phyloP scores from a whole-genome alignment of 2,888 invertebrate genomes.

The Metallyticus violacea region DNA sequence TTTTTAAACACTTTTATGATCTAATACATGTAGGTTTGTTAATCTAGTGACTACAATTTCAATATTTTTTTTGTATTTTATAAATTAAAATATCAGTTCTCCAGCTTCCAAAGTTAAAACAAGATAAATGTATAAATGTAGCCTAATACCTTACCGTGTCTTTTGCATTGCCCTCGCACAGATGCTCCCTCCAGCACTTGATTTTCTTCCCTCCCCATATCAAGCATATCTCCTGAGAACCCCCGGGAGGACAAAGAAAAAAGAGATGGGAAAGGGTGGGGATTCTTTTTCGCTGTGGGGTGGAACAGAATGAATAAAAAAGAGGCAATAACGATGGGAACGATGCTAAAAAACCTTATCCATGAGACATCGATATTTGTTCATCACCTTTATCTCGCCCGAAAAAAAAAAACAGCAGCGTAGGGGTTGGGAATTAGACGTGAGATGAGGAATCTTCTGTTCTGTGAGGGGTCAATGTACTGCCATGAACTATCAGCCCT shows the following conservation, averaged over 20 bases:
- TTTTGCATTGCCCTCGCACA: background rate
- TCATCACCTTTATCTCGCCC: slow-evolving; percentile 2
- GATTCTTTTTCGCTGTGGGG: background rate
- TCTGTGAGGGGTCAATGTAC: background rate
- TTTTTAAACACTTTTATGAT: too few species aligned
- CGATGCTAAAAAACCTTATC: background rate
- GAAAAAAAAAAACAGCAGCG: background rate
- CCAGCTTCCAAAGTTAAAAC: background rate
- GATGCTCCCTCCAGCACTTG: background rate
- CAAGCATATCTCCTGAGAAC: background rate
- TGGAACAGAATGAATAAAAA: background rate
- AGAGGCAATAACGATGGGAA: background rate
- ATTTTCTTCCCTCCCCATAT: background rate
- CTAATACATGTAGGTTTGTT: too few species aligned
- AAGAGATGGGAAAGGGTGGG: too few species aligned
- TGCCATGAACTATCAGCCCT: background rate
- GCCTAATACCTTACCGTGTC: background rate
- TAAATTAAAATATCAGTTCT: too few species aligned
- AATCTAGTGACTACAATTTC: too few species aligned
- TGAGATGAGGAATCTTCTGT: background rate
- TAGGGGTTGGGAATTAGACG: background rate
- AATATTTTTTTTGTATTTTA: too few species aligned
- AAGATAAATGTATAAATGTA: background rate
- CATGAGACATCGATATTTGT: slow-evolving; percentile 4
- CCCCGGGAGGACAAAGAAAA: background rate